Conservation (phyloP, 2,113 vertebrate species). For the Proteles cristata region DNA sequence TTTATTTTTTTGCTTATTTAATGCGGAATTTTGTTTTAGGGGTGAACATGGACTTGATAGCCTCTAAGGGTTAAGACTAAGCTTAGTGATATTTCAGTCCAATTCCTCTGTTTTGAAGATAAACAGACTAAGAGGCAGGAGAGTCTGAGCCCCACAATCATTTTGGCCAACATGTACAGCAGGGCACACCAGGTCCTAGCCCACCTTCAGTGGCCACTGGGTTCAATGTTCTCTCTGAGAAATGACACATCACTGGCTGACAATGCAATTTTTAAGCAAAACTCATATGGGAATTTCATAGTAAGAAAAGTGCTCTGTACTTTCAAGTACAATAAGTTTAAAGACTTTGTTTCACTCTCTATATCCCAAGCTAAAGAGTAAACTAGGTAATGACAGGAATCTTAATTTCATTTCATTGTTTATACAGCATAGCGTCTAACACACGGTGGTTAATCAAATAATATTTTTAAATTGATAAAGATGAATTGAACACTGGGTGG, state of each 20-base stretch:
- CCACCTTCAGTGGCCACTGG: no score
- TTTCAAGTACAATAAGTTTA: not conserved
- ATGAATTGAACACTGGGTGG: not conserved
- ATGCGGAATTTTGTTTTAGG: not conserved
- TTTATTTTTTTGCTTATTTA: not conserved
- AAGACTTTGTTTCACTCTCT: not conserved
- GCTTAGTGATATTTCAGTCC: not conserved
- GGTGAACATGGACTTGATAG: not conserved
- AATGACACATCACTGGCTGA: not conserved
- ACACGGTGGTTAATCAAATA: not conserved
- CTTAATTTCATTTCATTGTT: not conserved
- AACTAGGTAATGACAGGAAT: not conserved
- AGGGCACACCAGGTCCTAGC: not conserved
- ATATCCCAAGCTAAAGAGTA: not conserved
- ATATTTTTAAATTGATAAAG: not conserved
- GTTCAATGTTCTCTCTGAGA: not conserved
- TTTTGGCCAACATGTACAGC: not conserved
- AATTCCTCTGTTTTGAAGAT: not conserved
- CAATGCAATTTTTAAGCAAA: not conserved
- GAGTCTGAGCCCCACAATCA: no score
- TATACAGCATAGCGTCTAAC: not conserved
- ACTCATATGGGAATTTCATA: not conserved
- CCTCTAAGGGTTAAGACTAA: not conserved
- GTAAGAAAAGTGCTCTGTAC: not conserved
- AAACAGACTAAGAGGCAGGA: not conserved